Evolutionary conservation across 2,888 invertebrate genomes (phyloP).

Genomic region (Drosophila nigricruria): DNA sequence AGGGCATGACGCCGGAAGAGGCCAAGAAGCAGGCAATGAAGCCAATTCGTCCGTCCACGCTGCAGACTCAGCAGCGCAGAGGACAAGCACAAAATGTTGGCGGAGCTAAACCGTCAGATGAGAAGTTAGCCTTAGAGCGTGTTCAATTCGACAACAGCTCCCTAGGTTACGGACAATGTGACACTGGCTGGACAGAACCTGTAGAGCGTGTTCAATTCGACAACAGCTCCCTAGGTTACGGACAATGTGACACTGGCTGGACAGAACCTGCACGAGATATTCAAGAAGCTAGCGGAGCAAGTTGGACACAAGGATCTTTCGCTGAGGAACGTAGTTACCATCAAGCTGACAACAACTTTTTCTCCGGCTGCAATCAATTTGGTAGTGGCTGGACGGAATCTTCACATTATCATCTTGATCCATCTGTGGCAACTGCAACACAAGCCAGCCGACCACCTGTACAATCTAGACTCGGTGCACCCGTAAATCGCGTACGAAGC

Average conservation of each 20-base stretch:
- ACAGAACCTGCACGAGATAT: background rate
- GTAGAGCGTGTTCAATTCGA: too few species aligned
- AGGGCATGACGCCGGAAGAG: background rate
- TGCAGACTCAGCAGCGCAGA: background rate
- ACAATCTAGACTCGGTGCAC: slow-evolving; percentile 29
- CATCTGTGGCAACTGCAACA: background rate
- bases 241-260: background rate
- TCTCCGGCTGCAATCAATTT: background rate
- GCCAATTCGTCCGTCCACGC: background rate
- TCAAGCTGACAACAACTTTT: background rate
- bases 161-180: background rate
- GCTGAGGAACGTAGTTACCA: too few species aligned
- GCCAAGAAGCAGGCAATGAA: slow-evolving; percentile 16
- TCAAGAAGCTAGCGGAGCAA: background rate
- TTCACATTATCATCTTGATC: background rate
- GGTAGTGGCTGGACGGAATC: background rate
- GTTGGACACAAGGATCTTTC: background rate
- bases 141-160: background rate
- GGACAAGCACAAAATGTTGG: too few species aligned
- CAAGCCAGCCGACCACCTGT: slow-evolving; percentile 12
- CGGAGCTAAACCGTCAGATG: background rate
- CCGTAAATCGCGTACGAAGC: slow-evolving; percentile 5
- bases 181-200: background rate
- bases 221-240: too few species aligned
- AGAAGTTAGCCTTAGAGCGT: background rate